Evolutionary conservation across 92 coral and sea anemone species (phyloP).

Genomic region (Umimayanthus chanpuru): DNA sequence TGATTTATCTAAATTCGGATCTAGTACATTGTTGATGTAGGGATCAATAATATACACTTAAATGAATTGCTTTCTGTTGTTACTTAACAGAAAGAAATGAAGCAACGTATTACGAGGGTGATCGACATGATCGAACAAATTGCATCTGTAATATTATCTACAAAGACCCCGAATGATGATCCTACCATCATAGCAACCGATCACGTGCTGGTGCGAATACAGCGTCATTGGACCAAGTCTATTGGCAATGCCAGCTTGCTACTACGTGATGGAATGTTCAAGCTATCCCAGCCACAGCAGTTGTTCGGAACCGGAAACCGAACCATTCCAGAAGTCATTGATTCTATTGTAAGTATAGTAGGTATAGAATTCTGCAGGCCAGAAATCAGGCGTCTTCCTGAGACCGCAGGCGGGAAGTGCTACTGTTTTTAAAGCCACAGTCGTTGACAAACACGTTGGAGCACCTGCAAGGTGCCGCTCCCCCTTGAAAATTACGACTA

Average conservation of each 20-base stretch:
- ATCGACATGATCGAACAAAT: constrained; percentile 32
- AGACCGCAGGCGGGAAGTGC: too few species aligned
- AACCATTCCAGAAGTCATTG: constrained; percentile 24
- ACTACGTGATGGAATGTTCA: constrained; percentile 35
- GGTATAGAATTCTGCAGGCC: neutral
- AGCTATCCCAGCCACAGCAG: constrained; percentile 26
- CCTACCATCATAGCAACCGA: constrained; percentile 29
- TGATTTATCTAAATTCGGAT: too few species aligned
- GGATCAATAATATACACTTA: neutral
- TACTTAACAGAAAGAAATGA: constrained; percentile 23
- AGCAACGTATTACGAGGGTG: constrained; percentile 21
- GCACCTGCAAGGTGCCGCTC: too few species aligned
- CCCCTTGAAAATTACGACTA: too few species aligned
- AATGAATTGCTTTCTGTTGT: neutral
- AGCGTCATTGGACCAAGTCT: constrained; percentile 30
- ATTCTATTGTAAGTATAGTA: constrained; percentile 36
- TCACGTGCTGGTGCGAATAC: constrained; percentile 34
- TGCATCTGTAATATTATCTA: constrained; percentile 32
- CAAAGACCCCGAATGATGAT: constrained; percentile 13
- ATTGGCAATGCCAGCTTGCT: constrained; percentile 37
- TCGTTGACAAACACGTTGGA: too few species aligned
- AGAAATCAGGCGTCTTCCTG: neutral
- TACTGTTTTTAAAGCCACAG: too few species aligned
- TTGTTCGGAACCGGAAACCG: constrained; percentile 1
- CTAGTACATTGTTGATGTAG: neutral